Conservation (phyloP, 2,113 vertebrate genomes). For the Austrofundulus limnaeus region DNA sequence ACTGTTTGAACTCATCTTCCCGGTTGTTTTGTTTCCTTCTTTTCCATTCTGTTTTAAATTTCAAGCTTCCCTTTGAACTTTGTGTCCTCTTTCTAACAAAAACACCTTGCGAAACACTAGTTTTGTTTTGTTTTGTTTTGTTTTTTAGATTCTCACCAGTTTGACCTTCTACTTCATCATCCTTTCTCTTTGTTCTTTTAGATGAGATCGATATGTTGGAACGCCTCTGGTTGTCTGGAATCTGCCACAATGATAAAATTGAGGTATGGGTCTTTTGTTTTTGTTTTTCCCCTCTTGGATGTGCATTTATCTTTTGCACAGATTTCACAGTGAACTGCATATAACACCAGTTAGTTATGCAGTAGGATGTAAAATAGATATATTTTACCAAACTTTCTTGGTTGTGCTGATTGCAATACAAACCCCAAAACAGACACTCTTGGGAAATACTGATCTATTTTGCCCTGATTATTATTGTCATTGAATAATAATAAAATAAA, state of each 20-base stretch:
- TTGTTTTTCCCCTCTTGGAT: neutral
- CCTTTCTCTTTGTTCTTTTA: slow-evolving; percentile 29
- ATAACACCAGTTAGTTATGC: neutral
- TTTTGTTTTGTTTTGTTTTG: too few relatives aligned
- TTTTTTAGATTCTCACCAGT: neutral
- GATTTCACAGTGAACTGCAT: neutral
- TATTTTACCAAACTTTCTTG: neutral
- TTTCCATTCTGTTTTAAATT: neutral
- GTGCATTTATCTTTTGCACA: neutral
- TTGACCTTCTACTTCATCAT: slow-evolving; percentile 10
- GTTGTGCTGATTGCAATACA: neutral
- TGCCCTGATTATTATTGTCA: too few relatives aligned
- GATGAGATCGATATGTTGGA: slow-evolving; percentile 78
- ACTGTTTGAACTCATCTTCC: slow-evolving; percentile 7
- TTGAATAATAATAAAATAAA: too few relatives aligned
- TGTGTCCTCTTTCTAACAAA: neutral
- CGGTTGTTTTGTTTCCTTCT: neutral
- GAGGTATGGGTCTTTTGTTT: slow-evolving; percentile 52
- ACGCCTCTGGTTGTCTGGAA: slow-evolving; percentile 75
- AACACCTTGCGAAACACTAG: neutral
- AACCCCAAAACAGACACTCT: too few relatives aligned
- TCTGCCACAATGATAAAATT: slow-evolving; percentile 77
- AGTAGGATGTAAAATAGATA: neutral
- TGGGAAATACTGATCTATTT: too few relatives aligned
- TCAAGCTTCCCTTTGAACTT: neutral